Percentiles rank a stretch among this genome's conserved stretches.
Conservation (phyloP, 1,140 invertebrate genomes). For the Halictus rubicundus region DNA sequence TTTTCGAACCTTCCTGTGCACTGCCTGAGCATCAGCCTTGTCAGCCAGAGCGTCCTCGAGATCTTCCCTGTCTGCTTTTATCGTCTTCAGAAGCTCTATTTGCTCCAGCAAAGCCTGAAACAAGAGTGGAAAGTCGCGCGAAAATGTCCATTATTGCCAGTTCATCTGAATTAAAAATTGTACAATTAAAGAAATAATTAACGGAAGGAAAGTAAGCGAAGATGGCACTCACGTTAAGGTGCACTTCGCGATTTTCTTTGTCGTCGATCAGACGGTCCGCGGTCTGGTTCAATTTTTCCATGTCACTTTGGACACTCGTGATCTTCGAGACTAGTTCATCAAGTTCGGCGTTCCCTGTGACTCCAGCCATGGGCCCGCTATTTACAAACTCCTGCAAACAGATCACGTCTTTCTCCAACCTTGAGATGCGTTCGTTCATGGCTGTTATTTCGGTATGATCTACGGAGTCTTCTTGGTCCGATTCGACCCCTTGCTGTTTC, state of each 20-base stretch:
- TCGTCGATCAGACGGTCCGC: conserved; percentile 72
- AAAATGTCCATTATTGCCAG: too few relatives aligned
- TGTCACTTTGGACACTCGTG: conserved; percentile 70
- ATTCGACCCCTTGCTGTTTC: conserved; percentile 11
- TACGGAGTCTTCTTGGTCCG: conserved; percentile 59
- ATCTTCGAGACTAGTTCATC: conserved; percentile 71
- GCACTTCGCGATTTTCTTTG: conserved; percentile 61
- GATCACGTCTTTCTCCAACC: conserved; percentile 65
- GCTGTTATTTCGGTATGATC: conserved; percentile 61
- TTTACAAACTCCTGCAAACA: conserved; percentile 67
- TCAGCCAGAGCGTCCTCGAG: conserved; percentile 85
- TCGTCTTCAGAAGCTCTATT: conserved; percentile 80
- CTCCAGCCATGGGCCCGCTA: neutral
- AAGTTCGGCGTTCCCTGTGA: conserved; percentile 34
- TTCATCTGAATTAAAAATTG: too few relatives aligned
- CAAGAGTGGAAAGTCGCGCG: neutral
- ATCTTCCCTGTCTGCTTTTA: conserved; percentile 85
- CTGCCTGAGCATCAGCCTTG: conserved; percentile 85
- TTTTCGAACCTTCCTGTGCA: conserved; percentile 82
- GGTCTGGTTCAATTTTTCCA: conserved; percentile 70
- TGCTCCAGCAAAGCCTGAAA: conserved; percentile 80
- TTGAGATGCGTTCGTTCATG: conserved; percentile 61
- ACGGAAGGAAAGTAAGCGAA: too few relatives aligned
- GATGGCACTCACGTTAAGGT: conserved; percentile 45
- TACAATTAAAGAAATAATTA: too few relatives aligned